These are phyloP conservation scores for Nasonia longicornis DNA, from an alignment of 1,140 invertebrate genomes.

Conservation along the genomic window DNA sequence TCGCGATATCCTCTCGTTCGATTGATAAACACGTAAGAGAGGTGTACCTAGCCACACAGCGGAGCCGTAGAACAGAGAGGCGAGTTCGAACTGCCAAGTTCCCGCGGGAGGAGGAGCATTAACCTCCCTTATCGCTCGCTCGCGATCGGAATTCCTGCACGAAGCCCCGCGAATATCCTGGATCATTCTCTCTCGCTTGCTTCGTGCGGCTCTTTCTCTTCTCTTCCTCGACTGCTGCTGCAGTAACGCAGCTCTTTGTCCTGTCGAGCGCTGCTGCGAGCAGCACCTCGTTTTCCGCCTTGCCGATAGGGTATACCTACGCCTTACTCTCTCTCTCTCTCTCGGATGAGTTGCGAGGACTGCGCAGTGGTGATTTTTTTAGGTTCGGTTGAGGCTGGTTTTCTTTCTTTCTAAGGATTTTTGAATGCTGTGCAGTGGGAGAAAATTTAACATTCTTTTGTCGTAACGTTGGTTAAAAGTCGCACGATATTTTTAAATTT, in stretches of 20 bases:
- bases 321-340: neutral
- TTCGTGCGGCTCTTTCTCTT: neutral
- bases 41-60: slow-evolving; percentile 11
- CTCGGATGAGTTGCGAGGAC: no score
- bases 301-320: neutral
- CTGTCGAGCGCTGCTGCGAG: slow-evolving; percentile 3
- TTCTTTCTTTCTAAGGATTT: no score
- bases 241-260: slow-evolving; percentile 28
- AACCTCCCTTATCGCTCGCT: slow-evolving; percentile 36
- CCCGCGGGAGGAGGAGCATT: slow-evolving; percentile 24
- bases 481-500: no score
- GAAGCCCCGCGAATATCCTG: slow-evolving; percentile 40
- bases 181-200: slow-evolving; percentile 7
- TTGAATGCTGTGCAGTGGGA: no score
- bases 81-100: neutral
- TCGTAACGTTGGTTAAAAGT: no score
- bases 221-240: slow-evolving; percentile 1
- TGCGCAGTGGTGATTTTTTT: neutral
- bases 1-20: no score
- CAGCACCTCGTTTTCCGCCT: slow-evolving; percentile 30
- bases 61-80: no score
- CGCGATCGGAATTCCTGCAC: slow-evolving; percentile 45
- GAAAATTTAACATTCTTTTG: no score
- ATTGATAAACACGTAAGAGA: neutral
- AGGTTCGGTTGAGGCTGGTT: no score